Evolutionary conservation across 2,113 vertebrate genomes (phyloP).

Genomic region (Junco hyemalis): DNA sequence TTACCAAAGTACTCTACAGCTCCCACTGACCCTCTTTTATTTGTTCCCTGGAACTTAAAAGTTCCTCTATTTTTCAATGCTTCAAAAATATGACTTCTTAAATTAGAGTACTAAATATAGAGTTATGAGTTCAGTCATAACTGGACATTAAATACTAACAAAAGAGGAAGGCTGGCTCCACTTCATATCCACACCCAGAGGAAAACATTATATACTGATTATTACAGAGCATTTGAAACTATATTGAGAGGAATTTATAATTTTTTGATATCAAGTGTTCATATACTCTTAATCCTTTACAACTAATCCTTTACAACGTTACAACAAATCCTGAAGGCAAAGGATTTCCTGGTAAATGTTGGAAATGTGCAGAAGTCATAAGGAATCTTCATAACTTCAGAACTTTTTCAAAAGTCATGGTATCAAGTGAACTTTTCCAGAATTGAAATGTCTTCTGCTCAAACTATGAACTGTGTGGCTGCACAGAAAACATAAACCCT

Average conservation of each 20-base stretch:
- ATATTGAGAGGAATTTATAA: background rate
- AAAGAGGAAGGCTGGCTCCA: background rate
- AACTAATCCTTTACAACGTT: background rate
- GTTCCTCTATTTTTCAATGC: background rate
- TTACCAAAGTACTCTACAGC: background rate
- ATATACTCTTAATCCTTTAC: background rate
- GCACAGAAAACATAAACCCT: background rate
- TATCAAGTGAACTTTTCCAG: background rate
- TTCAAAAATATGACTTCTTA: background rate
- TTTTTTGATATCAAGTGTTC: background rate
- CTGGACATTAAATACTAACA: background rate
- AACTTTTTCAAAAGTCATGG: background rate
- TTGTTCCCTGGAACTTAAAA: background rate
- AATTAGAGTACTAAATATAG: constrained; percentile 23
- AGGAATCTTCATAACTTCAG: background rate
- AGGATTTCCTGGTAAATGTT: background rate
- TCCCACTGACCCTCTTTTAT: background rate
- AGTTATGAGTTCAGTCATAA: background rate
- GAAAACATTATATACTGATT: background rate
- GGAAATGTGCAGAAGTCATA: background rate
- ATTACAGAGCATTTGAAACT: background rate
- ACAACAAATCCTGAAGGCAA: background rate
- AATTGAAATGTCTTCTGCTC: background rate
- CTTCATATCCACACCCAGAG: background rate
- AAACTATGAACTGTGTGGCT: background rate